These are phyloP conservation scores for Bovichtus variegatus DNA, from an alignment of 2,797 vertebrate genomes.

Conservation along the genomic window DNA sequence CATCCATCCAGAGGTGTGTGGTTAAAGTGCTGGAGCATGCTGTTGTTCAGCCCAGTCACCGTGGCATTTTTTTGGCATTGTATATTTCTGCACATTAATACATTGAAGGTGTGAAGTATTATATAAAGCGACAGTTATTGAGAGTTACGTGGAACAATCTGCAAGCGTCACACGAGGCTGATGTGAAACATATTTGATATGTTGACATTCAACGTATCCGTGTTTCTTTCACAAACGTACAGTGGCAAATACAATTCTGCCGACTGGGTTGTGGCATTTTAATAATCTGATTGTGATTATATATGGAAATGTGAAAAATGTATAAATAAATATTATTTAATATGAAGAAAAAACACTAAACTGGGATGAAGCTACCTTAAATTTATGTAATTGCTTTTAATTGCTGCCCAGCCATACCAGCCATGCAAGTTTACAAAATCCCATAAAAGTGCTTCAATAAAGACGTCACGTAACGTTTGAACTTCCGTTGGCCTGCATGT, in stretches of 20 bases:
- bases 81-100: too few species aligned
- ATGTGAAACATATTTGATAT: too few species aligned
- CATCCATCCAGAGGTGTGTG: conserved; percentile 65
- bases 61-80: too few species aligned
- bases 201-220: too few species aligned
- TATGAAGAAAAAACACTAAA: background rate
- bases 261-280: conserved; percentile 9
- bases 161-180: too few species aligned
- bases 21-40: conserved; percentile 37
- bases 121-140: too few species aligned
- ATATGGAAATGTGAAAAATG: background rate
- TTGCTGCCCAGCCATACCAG: background rate
- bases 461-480: conserved; percentile 29
- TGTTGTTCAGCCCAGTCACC: background rate
- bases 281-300: conserved; percentile 28
- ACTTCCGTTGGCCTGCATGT: conserved; percentile 9
- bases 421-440: conserved; percentile 5
- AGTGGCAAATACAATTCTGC: too few species aligned
- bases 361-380: background rate
- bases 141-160: too few species aligned
- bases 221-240: too few species aligned
- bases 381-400: background rate
- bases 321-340: background rate
- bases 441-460: conserved; percentile 17
- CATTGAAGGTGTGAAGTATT: too few species aligned